Evolutionary conservation across 2,888 invertebrate species (phyloP).

Genomic region (Apodemia mormo): DNA sequence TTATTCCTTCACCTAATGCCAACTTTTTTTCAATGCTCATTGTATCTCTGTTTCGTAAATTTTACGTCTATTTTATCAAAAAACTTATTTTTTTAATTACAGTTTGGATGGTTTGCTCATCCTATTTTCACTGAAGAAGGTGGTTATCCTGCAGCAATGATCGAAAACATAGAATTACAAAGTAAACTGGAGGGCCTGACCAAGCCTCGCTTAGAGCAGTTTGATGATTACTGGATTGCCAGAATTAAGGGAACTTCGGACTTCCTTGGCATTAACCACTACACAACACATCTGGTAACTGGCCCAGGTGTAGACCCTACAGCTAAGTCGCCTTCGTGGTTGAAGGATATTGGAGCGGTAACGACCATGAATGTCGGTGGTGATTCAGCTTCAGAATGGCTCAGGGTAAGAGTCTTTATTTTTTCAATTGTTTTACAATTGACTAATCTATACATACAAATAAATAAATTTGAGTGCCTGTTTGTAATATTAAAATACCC

Average conservation of each 20-base stretch:
- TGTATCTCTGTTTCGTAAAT: too few relatives aligned
- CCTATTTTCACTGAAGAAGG: constrained; percentile 76
- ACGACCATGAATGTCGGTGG: constrained; percentile 71
- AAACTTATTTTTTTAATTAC: constrained; percentile 32
- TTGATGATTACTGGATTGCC: constrained; percentile 69
- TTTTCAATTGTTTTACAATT: too few relatives aligned
- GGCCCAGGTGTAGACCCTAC: constrained; percentile 66
- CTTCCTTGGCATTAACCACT: constrained; percentile 76
- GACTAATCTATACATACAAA: too few relatives aligned
- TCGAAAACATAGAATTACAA: constrained; percentile 66
- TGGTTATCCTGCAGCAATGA: constrained; percentile 74
- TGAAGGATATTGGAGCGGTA: constrained; percentile 73
- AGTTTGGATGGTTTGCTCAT: constrained; percentile 81
- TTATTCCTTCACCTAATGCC: too few relatives aligned
- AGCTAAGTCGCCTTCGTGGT: constrained; percentile 74
- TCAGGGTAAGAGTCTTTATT: constrained; percentile 53
- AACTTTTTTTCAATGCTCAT: too few relatives aligned
- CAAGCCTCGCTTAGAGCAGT: constrained; percentile 68
- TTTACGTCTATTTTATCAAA: neutral
- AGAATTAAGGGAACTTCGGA: constrained; percentile 76
- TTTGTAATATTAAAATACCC: too few relatives aligned
- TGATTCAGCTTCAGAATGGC: constrained; percentile 75
- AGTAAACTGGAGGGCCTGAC: constrained; percentile 66
- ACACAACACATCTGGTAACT: constrained; percentile 71
- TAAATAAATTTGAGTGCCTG: too few relatives aligned